Evolutionary conservation across 2,888 invertebrate genomes (phyloP).

Genomic region (Parapristionchus giblindavisi): DNA sequence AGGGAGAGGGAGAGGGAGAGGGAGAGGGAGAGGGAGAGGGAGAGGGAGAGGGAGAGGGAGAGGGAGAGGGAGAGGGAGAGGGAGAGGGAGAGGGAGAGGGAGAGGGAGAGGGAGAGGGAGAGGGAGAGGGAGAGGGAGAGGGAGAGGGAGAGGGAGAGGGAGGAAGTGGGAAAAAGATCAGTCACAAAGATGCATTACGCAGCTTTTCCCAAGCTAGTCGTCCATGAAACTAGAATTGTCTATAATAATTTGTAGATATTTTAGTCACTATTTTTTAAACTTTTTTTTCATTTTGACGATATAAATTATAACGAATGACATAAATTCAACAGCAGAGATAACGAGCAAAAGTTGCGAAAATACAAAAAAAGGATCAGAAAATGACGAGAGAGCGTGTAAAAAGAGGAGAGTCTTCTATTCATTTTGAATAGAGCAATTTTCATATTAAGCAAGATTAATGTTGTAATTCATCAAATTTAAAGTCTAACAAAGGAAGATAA

Average conservation of each 20-base stretch:
- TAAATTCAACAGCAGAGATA: too few relatives aligned
- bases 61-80: not conserved
- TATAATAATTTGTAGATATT: too few relatives aligned
- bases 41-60: not conserved
- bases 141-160: slow-evolving; percentile 1
- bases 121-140: not conserved
- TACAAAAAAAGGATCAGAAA: not conserved
- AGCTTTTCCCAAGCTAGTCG: not conserved
- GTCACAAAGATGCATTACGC: not conserved
- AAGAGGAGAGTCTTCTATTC: not conserved
- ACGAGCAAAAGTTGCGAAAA: not conserved
- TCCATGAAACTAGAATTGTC: too few relatives aligned
- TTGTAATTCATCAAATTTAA: too few relatives aligned
- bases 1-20: not conserved
- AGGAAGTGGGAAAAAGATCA: not conserved
- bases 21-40: not conserved
- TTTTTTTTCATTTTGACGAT: too few relatives aligned
- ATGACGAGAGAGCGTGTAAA: not conserved
- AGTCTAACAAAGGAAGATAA: too few relatives aligned
- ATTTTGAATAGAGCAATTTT: too few relatives aligned
- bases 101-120: not conserved
- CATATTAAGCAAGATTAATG: too few relatives aligned
- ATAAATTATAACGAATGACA: too few relatives aligned
- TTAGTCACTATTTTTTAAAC: too few relatives aligned
- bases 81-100: not conserved